Evolutionary conservation across 2,113 vertebrate genomes (phyloP), one percentile per base, ranked within the genome.

Genomic region (Procavia capensis): DNA sequence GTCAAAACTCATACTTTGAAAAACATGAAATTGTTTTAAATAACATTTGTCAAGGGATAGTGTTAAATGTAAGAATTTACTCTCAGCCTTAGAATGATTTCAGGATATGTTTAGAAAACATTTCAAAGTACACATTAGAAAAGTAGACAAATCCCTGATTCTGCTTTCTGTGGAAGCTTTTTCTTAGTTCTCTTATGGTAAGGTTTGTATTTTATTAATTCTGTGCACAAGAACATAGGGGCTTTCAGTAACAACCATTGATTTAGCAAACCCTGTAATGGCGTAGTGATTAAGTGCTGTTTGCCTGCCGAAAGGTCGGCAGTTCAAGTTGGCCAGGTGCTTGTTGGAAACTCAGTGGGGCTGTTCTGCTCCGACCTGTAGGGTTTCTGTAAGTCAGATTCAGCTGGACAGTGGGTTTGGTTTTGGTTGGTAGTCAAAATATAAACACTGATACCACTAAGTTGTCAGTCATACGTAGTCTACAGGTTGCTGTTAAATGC

Each of bases 31-130:
- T 68, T 86, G 24, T 43, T 85, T 59, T 36, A 36, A 88, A 47
- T 86, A 54, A 29, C 17, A 76, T 63, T 89, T 17, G 36, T 83
- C 34, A 94, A 68, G 19, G 9, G 8, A 36, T 87, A 78, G 6
- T 74, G 31, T 87, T 93, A 45, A 72, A 54, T 91, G 6, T 82
- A 88, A 85, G 29, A 64, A 31, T 85, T 93, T 88, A 41, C 64
- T 74, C 66, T 68, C 22, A 70, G 31, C 68, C 61, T 84, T 85
- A 24, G 70, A 64, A 64, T 39, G 84, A 59, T 8, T 68, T 70
- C 25, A 43, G 47, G 66, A 64, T 36, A 39, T 76, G n/a, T 66
- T 57, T 76, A 81, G 45, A 92, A 92, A 47, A 9, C 34, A 47
- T 95, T 88, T 95, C 8, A 43, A 85, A 85, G 43, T 78, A 54